These are phyloP conservation scores for Argyra leucocephala DNA, from an alignment of 2,888 invertebrate genomes.

Conservation along the genomic window DNA sequence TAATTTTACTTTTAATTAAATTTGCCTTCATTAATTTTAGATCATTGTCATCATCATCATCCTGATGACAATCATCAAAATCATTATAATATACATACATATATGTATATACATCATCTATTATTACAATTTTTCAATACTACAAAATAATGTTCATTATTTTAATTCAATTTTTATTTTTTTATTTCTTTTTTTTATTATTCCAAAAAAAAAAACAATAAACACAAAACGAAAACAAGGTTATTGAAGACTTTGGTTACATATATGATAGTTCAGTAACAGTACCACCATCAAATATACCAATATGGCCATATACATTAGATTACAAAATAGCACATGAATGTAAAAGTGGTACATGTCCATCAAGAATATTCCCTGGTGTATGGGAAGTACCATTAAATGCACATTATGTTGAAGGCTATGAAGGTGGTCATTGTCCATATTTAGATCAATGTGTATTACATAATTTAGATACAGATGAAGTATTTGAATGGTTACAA, in stretches of 20 bases:
- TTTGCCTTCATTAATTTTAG: too few relatives aligned
- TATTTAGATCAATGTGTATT: conserved; percentile 86
- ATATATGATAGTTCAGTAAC: conserved; percentile 89
- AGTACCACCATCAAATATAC: conserved; percentile 66
- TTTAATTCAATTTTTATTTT: too few relatives aligned
- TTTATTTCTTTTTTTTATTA: too few relatives aligned
- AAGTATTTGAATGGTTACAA: conserved; percentile 77
- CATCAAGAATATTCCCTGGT: conserved; percentile 80
- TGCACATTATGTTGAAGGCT: conserved; percentile 77
- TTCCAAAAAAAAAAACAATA: too few relatives aligned
- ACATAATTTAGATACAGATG: conserved; percentile 70
- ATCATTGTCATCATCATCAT: too few relatives aligned
- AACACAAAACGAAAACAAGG: too few relatives aligned
- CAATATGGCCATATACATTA: conserved; percentile 89
- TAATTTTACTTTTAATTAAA: too few relatives aligned
- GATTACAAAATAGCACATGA: conserved; percentile 89
- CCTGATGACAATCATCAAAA: too few relatives aligned
- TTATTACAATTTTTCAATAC: too few relatives aligned
- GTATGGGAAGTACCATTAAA: conserved; percentile 90
- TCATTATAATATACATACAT: too few relatives aligned
- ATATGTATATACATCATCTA: too few relatives aligned
- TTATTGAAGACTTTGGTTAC: conserved; percentile 84
- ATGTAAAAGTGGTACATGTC: conserved; percentile 87
- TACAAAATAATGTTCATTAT: too few relatives aligned
- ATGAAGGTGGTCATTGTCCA: conserved; percentile 85